Base-by-base conservation (phyloP, 2,113 vertebrate species). In the Nothocercus julius region DNA sequence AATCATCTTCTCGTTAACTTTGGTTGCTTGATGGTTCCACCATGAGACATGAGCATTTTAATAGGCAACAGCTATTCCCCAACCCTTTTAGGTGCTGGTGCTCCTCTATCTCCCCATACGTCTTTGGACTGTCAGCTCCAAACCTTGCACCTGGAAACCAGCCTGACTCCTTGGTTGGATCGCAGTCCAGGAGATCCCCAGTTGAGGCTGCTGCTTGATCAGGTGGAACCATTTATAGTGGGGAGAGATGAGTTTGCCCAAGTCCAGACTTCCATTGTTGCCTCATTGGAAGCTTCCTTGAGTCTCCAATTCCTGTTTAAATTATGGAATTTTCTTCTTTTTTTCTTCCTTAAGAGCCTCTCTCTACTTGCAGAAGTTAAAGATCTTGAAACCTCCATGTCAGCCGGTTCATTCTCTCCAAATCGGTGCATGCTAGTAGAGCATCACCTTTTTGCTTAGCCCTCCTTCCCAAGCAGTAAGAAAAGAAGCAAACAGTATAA, bases 381-480 rank as follows among this genome's bases (percentile, higher is more conserved):
- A 2, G 28, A 36, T n/a, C 11, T 28, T 18, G 63, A 22, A n/a
- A 7, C 16, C 30, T 69, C 72, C 0, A 0, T 44, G 32, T 34
- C 5, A 28, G 64, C 76, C 30, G 70, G 61, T 73, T 4, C 19
- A 18, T 32, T 61, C 76, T 80, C 42, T 69, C 54, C 0, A 0
- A 8, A 12, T 61, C 8, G 12, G 9, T 0, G 1, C 38, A n/a
- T 68, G 47, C 17, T 56, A 12, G 36, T 25, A n/a, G 25, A 68
- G 36, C 1, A 7, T 62, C 22, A 38, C 53, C 51, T 53, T 74
- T 53, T 70, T 2, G 0, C 58, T 95, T 70, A 79, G 19, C 49
- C 72, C 54, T 64, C 44, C 22, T 59, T 54, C 82, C 62, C 75
- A 21, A 2, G 49, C 5, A 18, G 27, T 38, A 82, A 84, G 53